Base-by-base conservation (phyloP, 1,140 invertebrate species). In the Drosophila lowei region DNA sequence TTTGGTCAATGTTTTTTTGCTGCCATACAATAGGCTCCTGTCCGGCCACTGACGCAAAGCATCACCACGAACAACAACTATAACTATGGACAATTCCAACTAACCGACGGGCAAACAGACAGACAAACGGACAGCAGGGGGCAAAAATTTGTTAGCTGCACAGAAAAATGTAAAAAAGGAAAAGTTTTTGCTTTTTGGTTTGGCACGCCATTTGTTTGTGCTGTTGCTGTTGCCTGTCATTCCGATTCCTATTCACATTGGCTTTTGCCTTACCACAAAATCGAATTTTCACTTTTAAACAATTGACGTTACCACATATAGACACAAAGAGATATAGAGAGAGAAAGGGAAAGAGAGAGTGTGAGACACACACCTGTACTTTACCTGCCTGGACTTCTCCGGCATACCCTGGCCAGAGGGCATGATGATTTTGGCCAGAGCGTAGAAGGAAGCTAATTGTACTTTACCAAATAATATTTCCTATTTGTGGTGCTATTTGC, bases 271-370 rank as follows among this genome's bases (percentile, higher is more conserved):
- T 80, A 56, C 88, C 88, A 74, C 88, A 90, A 90, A 90, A 90
- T 90, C 79, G 88, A 88, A 90, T 90, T 90, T 89, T 88, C 88
- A 90, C 88, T 90, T 80, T 88, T 86, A 83, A 88, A 88, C 88
- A 90, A 90, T 90, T 90, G 83, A 73, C 72, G 88, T 80, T 62
- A 66, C 72, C 76, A 59, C 66, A 84, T 43, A 38, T 13, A 13
- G 34, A 38, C 34, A 38, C 34, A 38, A 38, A 5, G 34, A 38
- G 34, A 9, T 3, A 11, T 13, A 13, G 34, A 0, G 11, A 4
- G 0, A 38, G 28, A 30, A 8, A 30, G 28, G 7, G 28, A 30
- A 6, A 30, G 28, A 38, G 34, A 13, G 34, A 38, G 34, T 13
- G 34, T 3, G 11, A 13, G 34, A 55, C 60, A 53, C 65, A 63